These are phyloP conservation scores for Elysia chlorotica DNA, from an alignment of 1,140 invertebrate species.

Conservation along the genomic window DNA sequence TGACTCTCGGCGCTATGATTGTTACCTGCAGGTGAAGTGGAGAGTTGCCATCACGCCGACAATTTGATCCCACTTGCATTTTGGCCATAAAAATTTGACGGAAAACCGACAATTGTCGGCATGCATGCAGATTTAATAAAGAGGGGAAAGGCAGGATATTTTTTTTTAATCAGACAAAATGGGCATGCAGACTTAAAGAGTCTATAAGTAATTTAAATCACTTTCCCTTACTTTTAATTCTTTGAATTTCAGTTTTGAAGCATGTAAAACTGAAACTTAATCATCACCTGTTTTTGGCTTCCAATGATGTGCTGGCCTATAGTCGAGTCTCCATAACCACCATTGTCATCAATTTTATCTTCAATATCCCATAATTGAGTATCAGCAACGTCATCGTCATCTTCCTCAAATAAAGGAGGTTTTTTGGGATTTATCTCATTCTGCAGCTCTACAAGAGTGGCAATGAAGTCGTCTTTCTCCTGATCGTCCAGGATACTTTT, in stretches of 20 bases:
- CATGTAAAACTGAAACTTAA: background rate
- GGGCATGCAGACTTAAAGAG: background rate
- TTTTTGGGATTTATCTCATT: background rate
- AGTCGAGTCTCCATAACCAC: background rate
- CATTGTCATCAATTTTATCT: background rate
- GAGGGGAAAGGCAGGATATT: too few species aligned
- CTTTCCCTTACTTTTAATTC: background rate
- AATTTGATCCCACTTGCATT: too few species aligned
- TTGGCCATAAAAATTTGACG: too few species aligned
- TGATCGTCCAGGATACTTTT: background rate
- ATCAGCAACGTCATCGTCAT: background rate
- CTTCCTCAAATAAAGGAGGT: background rate
- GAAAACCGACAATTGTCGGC: too few species aligned
- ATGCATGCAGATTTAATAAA: too few species aligned
- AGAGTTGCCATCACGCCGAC: too few species aligned
- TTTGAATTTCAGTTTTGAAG: too few species aligned
- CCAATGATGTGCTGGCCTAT: background rate
- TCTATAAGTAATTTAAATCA: background rate
- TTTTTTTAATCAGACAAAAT: background rate
- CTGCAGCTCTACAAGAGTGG: background rate
- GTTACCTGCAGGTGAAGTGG: too few species aligned
- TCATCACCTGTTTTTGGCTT: conserved; percentile 7
- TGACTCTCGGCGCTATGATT: too few species aligned
- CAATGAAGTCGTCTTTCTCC: background rate
- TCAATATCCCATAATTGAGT: background rate